Conservation (phyloP, 2,888 invertebrate species). For the Ornithoptera priamus region DNA sequence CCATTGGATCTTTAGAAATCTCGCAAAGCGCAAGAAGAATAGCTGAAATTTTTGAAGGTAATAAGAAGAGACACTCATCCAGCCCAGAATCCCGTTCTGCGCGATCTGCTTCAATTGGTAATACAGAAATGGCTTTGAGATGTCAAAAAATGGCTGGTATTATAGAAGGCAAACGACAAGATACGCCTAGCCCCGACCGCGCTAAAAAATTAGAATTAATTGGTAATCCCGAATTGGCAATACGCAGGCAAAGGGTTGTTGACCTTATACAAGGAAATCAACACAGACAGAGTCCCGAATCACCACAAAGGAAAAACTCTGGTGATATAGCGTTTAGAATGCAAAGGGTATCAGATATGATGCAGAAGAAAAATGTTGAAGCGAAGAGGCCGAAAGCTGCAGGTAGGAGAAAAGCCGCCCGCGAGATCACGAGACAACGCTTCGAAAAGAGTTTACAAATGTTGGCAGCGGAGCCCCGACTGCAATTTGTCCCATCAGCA, state of each 20-base stretch:
- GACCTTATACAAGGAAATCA: constrained; percentile 58
- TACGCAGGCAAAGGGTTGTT: constrained; percentile 58
- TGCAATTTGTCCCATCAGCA: constrained; percentile 78
- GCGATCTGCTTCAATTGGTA: constrained; percentile 51
- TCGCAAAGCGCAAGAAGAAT: constrained; percentile 55
- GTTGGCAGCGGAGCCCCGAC: constrained; percentile 87
- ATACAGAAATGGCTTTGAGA: constrained; percentile 56
- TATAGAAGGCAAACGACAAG: constrained; percentile 59
- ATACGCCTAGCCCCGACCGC: constrained; percentile 56
- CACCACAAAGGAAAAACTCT: constrained; percentile 48
- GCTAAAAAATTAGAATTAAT: constrained; percentile 50
- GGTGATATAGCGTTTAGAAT: constrained; percentile 79
- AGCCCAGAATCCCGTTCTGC: constrained; percentile 52
- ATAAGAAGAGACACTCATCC: constrained; percentile 52
- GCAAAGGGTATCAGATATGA: constrained; percentile 86
- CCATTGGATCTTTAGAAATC: constrained; percentile 52
- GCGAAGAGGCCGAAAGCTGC: constrained; percentile 51
- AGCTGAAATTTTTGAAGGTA: constrained; percentile 60
- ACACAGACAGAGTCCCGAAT: constrained; percentile 38
- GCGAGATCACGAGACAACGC: constrained; percentile 87
- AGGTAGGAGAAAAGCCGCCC: constrained; percentile 58
- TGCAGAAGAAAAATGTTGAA: constrained; percentile 85
- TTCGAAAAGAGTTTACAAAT: constrained; percentile 93
- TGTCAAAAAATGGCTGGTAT: constrained; percentile 64
- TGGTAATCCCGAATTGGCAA: constrained; percentile 59